Percentiles rank a stretch among this genome's conserved stretches.
These are phyloP conservation scores for Melanogrammus aeglefinus DNA, from an alignment of 2,797 vertebrate genomes.

Conservation along the genomic window DNA sequence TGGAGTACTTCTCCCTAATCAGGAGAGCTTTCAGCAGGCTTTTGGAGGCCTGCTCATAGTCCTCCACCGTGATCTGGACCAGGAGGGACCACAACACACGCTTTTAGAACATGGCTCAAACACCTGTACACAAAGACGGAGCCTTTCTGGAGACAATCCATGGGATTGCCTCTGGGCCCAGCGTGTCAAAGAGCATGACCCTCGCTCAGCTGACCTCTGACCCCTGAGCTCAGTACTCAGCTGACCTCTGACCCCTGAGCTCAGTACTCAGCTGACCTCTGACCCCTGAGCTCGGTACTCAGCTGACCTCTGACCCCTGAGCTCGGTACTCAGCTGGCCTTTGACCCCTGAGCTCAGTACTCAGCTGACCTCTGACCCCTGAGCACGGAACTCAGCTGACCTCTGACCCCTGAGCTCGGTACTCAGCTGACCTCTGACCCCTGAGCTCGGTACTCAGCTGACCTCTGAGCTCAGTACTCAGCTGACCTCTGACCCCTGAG, in stretches of 20 bases:
- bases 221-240: too few relatives aligned
- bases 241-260: neutral
- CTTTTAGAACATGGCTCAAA: neutral
- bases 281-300: too few relatives aligned
- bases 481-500: too few relatives aligned
- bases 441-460: neutral
- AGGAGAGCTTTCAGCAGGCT: conserved; percentile 84
- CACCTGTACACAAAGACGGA: neutral
- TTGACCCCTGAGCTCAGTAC: neutral
- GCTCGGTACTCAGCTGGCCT: neutral
- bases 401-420: neutral
- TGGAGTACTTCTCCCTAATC: conserved; percentile 91
- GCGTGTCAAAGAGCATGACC: neutral
- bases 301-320: too few relatives aligned
- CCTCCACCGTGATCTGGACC: conserved; percentile 88
- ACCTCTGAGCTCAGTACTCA: neutral
- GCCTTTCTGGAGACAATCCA: neutral
- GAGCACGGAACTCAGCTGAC: neutral
- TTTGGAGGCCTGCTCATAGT: conserved; percentile 90
- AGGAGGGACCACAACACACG: neutral
- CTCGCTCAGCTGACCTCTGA: neutral
- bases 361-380: neutral
- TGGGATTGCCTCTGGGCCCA: neutral
- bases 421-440: neutral
- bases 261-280: too few relatives aligned